phyloP scores from a whole-genome alignment of 1,140 invertebrate species.

The Planococcus citri region DNA sequence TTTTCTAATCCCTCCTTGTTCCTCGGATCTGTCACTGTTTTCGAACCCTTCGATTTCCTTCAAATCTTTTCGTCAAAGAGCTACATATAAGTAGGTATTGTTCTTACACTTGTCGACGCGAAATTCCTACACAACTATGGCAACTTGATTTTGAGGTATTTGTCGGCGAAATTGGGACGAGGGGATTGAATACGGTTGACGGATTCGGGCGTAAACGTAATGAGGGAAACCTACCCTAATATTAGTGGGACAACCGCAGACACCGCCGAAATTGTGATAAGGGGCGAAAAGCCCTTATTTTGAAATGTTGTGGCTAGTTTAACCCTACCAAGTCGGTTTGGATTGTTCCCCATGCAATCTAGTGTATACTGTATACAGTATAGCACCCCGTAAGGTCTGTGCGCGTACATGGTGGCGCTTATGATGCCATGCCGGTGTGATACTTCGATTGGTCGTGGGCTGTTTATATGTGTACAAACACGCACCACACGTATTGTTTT shows the following conservation, averaged over 20 bases:
- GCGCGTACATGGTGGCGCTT: no score
- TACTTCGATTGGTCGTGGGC: no score
- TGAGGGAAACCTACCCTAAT: constrained; percentile 18
- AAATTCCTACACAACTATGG: background rate
- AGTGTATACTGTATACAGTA: no score
- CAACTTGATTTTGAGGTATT: background rate
- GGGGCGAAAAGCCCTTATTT: constrained; percentile 8
- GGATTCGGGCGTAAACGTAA: background rate
- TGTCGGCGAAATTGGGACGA: background rate
- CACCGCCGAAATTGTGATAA: constrained; percentile 15
- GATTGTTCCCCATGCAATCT: background rate
- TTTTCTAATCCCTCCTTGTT: no score
- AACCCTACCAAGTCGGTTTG: background rate
- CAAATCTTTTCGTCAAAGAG: no score
- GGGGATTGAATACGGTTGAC: background rate
- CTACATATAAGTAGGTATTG: no score
- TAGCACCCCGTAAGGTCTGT: no score
- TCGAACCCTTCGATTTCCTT: no score
- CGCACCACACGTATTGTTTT: constrained; percentile 4
- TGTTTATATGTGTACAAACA: background rate
- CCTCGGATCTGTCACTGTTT: no score
- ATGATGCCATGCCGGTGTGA: no score
- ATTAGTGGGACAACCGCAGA: constrained; percentile 15
- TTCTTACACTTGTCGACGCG: no score
- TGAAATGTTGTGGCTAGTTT: constrained; percentile 17